Conservation (phyloP, 2,888 invertebrate species). For the Drosophila eohydei region DNA sequence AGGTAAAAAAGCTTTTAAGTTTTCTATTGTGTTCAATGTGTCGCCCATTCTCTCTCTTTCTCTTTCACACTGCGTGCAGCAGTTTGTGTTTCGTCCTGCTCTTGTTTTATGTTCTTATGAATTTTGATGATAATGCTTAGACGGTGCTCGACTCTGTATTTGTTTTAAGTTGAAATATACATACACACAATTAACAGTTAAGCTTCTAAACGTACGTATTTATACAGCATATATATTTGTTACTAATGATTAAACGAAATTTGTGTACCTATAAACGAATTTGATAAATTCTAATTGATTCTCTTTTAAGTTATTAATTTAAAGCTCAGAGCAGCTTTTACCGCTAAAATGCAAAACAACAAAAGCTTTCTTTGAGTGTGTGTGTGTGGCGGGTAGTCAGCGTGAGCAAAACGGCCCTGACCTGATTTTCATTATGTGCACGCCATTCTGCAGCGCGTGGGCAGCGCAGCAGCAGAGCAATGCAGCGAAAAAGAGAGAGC, state of each 20-base stretch:
- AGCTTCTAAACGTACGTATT: constrained; percentile 71
- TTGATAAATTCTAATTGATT: constrained; percentile 6
- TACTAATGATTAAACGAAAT: constrained; percentile 71
- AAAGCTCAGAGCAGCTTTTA: constrained; percentile 39
- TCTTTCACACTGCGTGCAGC: constrained; percentile 15
- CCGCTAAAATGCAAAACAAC: constrained; percentile 40
- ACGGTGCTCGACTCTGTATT: constrained; percentile 78
- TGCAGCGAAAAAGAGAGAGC: constrained; percentile 49
- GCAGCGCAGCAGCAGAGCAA: constrained; percentile 48
- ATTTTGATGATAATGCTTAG: constrained; percentile 45
- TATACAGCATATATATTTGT: constrained; percentile 77
- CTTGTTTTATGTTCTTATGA: constrained; percentile 47
- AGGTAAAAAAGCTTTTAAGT: constrained; percentile 41
- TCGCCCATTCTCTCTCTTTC: neutral
- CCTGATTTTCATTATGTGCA: constrained; percentile 79
- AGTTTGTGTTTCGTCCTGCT: constrained; percentile 42
- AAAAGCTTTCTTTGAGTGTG: constrained; percentile 24
- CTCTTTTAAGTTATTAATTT: neutral
- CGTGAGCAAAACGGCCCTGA: constrained; percentile 85
- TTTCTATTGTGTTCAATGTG: constrained; percentile 20
- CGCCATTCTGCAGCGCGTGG: constrained; percentile 75
- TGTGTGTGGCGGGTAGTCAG: constrained; percentile 48
- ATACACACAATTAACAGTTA: constrained; percentile 62
- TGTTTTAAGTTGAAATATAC: constrained; percentile 67
- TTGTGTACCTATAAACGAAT: constrained; percentile 55